Percentiles rank a stretch among this genome's conserved stretches.
Conservation (phyloP, 2,113 vertebrate genomes). For the Glaucidium brasilianum region DNA sequence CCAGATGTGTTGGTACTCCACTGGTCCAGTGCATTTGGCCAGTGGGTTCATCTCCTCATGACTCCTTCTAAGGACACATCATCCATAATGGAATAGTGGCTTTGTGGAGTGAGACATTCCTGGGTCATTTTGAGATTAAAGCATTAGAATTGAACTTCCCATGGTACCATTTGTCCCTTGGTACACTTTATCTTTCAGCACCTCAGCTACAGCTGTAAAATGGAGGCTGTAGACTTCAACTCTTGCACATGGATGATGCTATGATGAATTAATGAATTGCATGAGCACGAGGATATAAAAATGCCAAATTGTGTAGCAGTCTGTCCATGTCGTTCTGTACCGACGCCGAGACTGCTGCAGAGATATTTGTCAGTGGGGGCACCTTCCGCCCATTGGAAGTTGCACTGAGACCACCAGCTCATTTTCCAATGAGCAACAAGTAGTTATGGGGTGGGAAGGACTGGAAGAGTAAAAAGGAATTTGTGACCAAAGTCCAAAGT, state of each 20-base stretch:
- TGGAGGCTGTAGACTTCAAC: neutral
- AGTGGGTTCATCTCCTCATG: neutral
- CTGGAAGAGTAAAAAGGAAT: neutral
- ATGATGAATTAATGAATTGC: neutral
- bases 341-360: neutral
- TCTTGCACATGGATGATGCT: neutral
- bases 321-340: neutral
- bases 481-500: neutral
- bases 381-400: neutral
- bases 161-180: no score
- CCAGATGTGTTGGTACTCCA: rapidly evolving
- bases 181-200: neutral
- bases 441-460: neutral
- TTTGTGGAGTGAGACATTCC: neutral
- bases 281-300: neutral
- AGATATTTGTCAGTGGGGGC: neutral
- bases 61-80: neutral
- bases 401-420: neutral
- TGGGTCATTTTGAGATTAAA: neutral
- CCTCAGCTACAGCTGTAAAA: neutral
- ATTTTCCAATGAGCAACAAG: neutral
- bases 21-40: rapidly evolving
- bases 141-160: neutral
- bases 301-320: neutral
- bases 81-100: rapidly evolving